A percentile compares a stretch with the other conserved stretches of the same genome.
phyloP scores from a whole-genome alignment of 2,797 vertebrate species.

The Liparis tanakae region DNA sequence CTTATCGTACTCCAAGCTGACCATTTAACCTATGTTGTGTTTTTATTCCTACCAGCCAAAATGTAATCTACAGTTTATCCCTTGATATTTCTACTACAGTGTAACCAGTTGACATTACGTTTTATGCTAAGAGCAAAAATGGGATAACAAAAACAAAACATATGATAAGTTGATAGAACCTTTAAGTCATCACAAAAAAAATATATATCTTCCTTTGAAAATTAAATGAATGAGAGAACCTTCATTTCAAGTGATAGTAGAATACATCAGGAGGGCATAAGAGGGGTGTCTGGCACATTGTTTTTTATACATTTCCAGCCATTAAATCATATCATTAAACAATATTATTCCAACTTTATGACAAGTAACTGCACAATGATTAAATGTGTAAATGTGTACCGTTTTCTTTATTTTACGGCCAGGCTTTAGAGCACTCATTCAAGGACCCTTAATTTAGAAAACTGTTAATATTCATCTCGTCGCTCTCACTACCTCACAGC shows the following conservation, averaged over 20 bases:
- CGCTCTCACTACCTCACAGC: constrained; percentile 11
- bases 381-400: not conserved
- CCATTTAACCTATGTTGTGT: not conserved
- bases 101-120: constrained; percentile 4
- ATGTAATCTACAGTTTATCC: not conserved
- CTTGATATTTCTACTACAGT: not conserved
- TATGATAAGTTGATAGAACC: constrained; percentile 22
- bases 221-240: not conserved
- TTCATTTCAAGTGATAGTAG: constrained; percentile 3
- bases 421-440: not conserved
- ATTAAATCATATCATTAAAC: constrained; percentile 13
- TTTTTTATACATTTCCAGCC: constrained; percentile 23
- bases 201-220: not conserved
- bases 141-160: not conserved
- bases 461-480: constrained; percentile 12
- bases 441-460: constrained; percentile 18
- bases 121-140: not conserved
- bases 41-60: not conserved
- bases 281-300: not conserved
- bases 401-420: not conserved
- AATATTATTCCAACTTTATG: constrained; percentile 14
- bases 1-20: constrained; percentile 7
- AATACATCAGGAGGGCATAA: constrained; percentile 24
- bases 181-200: not conserved
- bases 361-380: constrained; percentile 17